Conservation (phyloP, 2,888 invertebrate genomes). For the Himalopsyche japonica region DNA sequence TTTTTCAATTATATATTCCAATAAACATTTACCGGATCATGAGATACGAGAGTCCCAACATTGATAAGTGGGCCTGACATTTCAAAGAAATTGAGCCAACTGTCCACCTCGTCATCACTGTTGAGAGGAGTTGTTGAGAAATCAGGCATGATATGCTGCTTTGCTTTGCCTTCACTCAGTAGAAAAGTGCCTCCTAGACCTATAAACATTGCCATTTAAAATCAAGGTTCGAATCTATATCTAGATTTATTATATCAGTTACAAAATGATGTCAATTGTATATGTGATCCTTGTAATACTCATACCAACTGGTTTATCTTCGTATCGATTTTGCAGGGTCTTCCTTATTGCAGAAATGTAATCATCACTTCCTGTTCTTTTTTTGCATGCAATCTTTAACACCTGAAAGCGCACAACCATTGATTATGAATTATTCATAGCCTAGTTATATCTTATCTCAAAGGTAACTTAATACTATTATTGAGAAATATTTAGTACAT, state of each 20-base stretch:
- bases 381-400: conserved; percentile 73
- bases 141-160: conserved; percentile 95
- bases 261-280: not conserved
- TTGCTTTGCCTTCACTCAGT: conserved; percentile 78
- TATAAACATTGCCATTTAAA: conserved; percentile 45
- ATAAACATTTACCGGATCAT: conserved; percentile 69
- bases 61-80: conserved; percentile 89
- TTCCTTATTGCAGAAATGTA: conserved; percentile 80
- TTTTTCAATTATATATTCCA: too few relatives aligned
- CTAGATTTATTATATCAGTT: not conserved
- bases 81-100: conserved; percentile 90
- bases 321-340: conserved; percentile 68
- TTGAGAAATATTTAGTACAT: too few relatives aligned
- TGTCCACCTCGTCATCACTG: conserved; percentile 73
- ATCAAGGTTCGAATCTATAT: not conserved
- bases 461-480: too few relatives aligned
- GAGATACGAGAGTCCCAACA: conserved; percentile 84
- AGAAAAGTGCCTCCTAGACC: conserved; percentile 90
- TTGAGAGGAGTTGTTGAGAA: conserved; percentile 78
- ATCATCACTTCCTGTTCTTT: conserved; percentile 73
- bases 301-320: conserved; percentile 71
- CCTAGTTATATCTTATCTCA: too few relatives aligned
- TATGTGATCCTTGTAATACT: not conserved
- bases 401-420: conserved; percentile 58
- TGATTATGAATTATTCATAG: too few relatives aligned